Evolutionary conservation across 2,113 vertebrate species (phyloP), one percentile per base, ranked within the genome.

Genomic region (Trogon surrucura): DNA sequence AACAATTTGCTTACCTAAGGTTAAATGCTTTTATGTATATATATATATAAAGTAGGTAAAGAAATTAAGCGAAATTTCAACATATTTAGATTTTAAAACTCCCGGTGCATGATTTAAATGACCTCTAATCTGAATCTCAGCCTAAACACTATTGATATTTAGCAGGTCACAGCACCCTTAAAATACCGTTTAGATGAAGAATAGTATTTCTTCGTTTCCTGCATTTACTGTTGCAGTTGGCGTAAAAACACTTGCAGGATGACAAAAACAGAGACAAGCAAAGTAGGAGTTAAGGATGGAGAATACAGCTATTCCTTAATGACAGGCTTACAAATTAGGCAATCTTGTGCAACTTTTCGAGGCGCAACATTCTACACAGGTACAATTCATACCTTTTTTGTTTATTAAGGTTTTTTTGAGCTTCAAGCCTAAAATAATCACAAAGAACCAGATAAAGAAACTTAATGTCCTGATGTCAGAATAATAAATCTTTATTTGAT

Each of bases 401-500:
- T 10, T 56, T 54, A 23, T 36, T 34, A 9, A 18, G 45, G 45
- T 50, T 32, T 38, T 27, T 27, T 50, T 47, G 5, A 48, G 16
- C 75, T 91, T 85, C 41, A 85, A 75, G 50, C 6, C 18, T 82
- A 41, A 91, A 88, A 65, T 65, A 4, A 85, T 36, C 17, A 82
- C 51, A 36, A 92, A 77, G 13, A 94, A 80, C 4, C 12, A 70
- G 53, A 79, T 5, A 48, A 44, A 64, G 48, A 88, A 94, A 93
- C 14, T 27, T 57, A 19, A 65, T 62, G 72, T 88, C 67, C 19
- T 73, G 70, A 69, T 57, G 19, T 72, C 26, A 91, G 89, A 94
- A 54, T 65, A 77, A 34, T 77, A 88, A 78, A 78, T 69, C 27
- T 69, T 25, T 64, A 67, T 80, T 85, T 93, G 36, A 61, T 53